Base-by-base conservation (phyloP, 1,140 invertebrate species). In the Pissodes strobi region DNA sequence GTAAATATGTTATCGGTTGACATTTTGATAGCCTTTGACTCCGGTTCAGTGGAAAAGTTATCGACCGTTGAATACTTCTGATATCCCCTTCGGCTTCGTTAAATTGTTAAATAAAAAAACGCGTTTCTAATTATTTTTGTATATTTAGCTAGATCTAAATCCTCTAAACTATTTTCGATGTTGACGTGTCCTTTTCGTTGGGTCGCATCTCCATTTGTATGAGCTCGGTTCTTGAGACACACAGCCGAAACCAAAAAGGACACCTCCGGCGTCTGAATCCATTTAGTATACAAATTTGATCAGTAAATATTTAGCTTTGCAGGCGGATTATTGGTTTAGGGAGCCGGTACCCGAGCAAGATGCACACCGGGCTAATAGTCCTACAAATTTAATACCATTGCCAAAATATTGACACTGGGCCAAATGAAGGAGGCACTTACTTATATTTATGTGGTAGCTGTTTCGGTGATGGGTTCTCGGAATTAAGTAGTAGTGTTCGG, bases 301-400 rank as follows among this genome's bases (percentile, higher is more conserved):
- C 37, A 41, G 10, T 41, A 64, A 69, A 67, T 69, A 69, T 59
- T 69, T 67, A 27, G 13, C 17, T 51, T 64, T 72, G 67, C 66
- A 49, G 59, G 58, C 64, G 60, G 70, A 72, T 72, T 72, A 72
- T 72, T 72, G 67, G 70, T 72, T 72, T 72, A 72, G 68, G 69
- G 9, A 41, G 22, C 22, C 48, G 18, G 37, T 56, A 39, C 39
- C 38, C 30, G 18, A 46, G 5, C 10, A 25, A 22, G 17, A 25
- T 38, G 64, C 22, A 23, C 48, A 53, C 27, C 57, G 46, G 58
- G 57, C 58, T 48, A 53, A 57, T 53, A 62, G 58, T 22, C 59
- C 43, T 46, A 56, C 53, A 63, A 63, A 60, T 60, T 60, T 63
- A 63, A 56, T 52, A 55, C 41, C 51, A 56, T 25, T 55, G 60